A percentile compares a stretch with the other conserved stretches of the same genome.
These are phyloP conservation scores for Cyprinus carpio DNA, from an alignment of 2,113 vertebrate genomes.

Conservation along the genomic window DNA sequence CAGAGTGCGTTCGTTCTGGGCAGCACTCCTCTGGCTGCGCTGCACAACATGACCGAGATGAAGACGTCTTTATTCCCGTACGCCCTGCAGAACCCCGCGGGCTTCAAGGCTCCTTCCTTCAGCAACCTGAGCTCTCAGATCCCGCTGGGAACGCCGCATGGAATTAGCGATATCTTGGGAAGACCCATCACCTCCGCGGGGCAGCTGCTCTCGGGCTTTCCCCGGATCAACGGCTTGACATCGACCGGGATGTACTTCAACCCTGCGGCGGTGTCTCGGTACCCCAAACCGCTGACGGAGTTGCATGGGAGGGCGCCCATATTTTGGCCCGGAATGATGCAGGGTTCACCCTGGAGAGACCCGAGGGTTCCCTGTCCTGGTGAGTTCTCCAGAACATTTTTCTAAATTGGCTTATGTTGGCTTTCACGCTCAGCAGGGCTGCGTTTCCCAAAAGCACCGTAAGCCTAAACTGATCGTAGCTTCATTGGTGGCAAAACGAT, in stretches of 20 bases:
- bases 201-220: slow-evolving; percentile 87
- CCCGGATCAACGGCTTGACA: slow-evolving; percentile 87
- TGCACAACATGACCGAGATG: slow-evolving; percentile 99
- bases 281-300: slow-evolving; percentile 94
- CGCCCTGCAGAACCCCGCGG: slow-evolving; percentile 84
- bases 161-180: slow-evolving; percentile 96
- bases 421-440: too few relatives aligned
- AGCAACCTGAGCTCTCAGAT: slow-evolving; percentile 83
- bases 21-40: slow-evolving; percentile 93
- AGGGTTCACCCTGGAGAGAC: slow-evolving; percentile 92
- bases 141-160: slow-evolving; percentile 89
- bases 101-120: slow-evolving; percentile 86
- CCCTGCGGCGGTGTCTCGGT: slow-evolving; percentile 89
- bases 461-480: too few relatives aligned
- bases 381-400: slow-evolving; percentile 70
- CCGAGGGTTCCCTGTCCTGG: slow-evolving; percentile 85
- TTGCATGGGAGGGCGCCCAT: slow-evolving; percentile 92
- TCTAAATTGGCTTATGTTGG: not conserved
- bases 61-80: slow-evolving; percentile 96
- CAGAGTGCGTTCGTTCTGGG: slow-evolving; percentile 96
- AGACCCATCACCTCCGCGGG: slow-evolving; percentile 84
- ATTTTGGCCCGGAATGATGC: slow-evolving; percentile 98
- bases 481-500: too few relatives aligned
- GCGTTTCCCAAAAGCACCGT: too few relatives aligned
- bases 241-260: slow-evolving; percentile 94